phyloP scores from a whole-genome alignment of 2,888 invertebrate genomes.

The Torymus aiolomorphi region DNA sequence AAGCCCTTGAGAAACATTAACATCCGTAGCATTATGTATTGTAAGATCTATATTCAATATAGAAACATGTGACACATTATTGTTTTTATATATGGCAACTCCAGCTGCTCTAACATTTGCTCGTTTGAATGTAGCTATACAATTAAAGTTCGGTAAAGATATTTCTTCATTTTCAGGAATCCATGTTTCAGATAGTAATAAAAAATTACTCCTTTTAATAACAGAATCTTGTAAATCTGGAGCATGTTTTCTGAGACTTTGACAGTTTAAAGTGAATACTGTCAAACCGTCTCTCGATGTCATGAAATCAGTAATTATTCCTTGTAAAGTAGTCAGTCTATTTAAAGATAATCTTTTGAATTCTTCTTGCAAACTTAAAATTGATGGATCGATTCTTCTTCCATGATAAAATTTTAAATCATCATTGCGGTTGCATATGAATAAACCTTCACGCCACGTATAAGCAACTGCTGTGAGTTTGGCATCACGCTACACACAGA shows the following conservation, averaged over 20 bases:
- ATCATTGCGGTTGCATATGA: conserved; percentile 14
- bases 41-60: too few relatives aligned
- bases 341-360: conserved; percentile 24
- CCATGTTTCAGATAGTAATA: conserved; percentile 42
- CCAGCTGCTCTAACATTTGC: conserved; percentile 18
- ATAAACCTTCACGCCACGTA: too few relatives aligned
- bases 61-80: too few relatives aligned
- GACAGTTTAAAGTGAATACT: conserved; percentile 39
- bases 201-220: conserved; percentile 15
- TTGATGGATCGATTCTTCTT: conserved; percentile 16
- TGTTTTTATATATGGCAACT: conserved; percentile 36
- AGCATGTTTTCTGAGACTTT: conserved; percentile 39
- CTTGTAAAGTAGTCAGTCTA: not conserved
- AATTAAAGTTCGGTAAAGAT: conserved; percentile 38
- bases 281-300: conserved; percentile 9
- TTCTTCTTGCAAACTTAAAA: conserved; percentile 23
- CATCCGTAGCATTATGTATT: too few relatives aligned
- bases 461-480: too few relatives aligned
- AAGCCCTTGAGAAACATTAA: too few relatives aligned
- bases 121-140: conserved; percentile 36
- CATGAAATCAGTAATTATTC: too few relatives aligned
- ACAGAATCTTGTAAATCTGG: conserved; percentile 24
- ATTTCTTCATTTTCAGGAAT: conserved; percentile 16
- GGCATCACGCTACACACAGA: too few relatives aligned
- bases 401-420: conserved; percentile 12